Evolutionary conservation across 2,888 invertebrate genomes (phyloP).

Genomic region (Leptopilina myrica): DNA sequence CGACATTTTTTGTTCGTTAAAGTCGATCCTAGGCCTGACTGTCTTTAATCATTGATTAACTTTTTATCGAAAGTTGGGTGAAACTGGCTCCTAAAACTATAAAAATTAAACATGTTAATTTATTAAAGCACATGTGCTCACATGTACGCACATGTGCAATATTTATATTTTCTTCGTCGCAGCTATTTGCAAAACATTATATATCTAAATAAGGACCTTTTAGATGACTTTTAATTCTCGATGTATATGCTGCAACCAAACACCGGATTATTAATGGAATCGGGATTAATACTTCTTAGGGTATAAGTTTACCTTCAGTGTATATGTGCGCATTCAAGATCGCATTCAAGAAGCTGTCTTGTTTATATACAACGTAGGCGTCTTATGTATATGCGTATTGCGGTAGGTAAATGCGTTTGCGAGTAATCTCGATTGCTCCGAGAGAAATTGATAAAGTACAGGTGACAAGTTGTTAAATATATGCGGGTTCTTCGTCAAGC

Average conservation of each 20-base stretch:
- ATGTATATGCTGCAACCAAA: conserved; percentile 23
- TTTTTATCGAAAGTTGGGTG: too few species aligned
- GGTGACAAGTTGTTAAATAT: conserved; percentile 72
- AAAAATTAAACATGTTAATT: too few species aligned
- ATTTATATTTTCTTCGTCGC: neutral
- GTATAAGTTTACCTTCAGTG: conserved; percentile 12
- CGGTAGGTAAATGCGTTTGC: conserved; percentile 18
- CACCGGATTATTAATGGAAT: conserved; percentile 27
- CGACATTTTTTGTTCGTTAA: too few species aligned
- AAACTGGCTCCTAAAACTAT: too few species aligned
- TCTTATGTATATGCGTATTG: conserved; percentile 1
- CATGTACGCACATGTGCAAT: too few species aligned
- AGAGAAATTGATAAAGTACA: conserved; percentile 70
- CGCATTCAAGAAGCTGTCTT: conserved; percentile 25
- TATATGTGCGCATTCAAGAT: conserved; percentile 1
- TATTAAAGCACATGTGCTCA: too few species aligned
- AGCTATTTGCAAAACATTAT: conserved; percentile 7
- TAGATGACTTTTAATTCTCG: neutral
- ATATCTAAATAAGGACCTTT: conserved; percentile 1
- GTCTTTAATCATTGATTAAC: too few species aligned
- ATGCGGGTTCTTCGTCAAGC: neutral
- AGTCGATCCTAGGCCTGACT: too few species aligned
- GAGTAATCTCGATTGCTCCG: neutral
- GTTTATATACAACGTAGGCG: neutral
- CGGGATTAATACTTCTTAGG: conserved; percentile 31